phyloP scores from a whole-genome alignment of 2,888 invertebrate genomes.

The Perizoma affinitatum region DNA sequence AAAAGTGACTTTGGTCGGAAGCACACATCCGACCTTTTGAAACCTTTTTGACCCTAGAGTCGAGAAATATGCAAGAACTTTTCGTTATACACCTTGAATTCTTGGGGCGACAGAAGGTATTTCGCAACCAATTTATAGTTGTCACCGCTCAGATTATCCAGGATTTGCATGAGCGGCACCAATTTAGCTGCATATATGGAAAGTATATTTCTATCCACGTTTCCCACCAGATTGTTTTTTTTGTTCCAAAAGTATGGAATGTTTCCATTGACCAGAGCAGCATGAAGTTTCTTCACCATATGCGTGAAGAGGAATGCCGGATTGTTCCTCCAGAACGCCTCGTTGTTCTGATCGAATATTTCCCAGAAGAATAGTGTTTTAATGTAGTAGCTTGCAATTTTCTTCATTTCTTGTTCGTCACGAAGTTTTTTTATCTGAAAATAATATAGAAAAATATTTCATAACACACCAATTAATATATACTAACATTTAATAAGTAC shows the following conservation, averaged over 20 bases:
- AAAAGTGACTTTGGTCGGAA: too few species aligned
- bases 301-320: slow-evolving; percentile 60
- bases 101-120: slow-evolving; percentile 53
- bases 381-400: slow-evolving; percentile 83
- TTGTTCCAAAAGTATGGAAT: slow-evolving; percentile 80
- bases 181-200: slow-evolving; percentile 53
- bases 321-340: slow-evolving; percentile 56
- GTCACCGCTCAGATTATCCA: slow-evolving; percentile 44
- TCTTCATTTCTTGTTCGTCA: slow-evolving; percentile 66
- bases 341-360: slow-evolving; percentile 48
- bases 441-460: too few species aligned
- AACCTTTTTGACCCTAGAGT: neutral
- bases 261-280: slow-evolving; percentile 49
- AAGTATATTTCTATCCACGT: slow-evolving; percentile 42
- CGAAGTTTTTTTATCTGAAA: slow-evolving; percentile 79
- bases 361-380: slow-evolving; percentile 81
- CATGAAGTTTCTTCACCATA: slow-evolving; percentile 67
- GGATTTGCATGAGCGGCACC: slow-evolving; percentile 45
- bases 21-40: too few species aligned
- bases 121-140: slow-evolving; percentile 59
- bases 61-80: slow-evolving; percentile 43
- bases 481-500: too few species aligned
- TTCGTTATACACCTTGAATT: slow-evolving; percentile 54
- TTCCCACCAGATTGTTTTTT: slow-evolving; percentile 68
- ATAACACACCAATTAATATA: too few species aligned